Percentiles rank a stretch among this genome's conserved stretches.
Evolutionary conservation across 1,140 invertebrate genomes (phyloP).

Genomic region (Drosophila tristis): DNA sequence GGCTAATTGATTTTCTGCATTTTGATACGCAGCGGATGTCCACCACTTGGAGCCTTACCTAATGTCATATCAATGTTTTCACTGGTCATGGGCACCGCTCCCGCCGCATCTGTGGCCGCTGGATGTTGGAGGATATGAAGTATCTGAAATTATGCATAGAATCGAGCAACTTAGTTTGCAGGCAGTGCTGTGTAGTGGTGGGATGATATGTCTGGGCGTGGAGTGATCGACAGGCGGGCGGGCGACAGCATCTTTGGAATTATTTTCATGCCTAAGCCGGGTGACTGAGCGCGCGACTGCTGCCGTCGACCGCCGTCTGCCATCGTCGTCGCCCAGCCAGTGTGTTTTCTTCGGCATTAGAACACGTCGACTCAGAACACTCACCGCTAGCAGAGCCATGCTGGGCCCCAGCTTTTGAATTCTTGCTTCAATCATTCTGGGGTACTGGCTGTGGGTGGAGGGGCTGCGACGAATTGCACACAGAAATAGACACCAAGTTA

Average conservation of each 20-base stretch:
- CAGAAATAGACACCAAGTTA: constrained; percentile 40
- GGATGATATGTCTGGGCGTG: neutral
- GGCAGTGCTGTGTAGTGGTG: neutral
- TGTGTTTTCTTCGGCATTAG: constrained; percentile 12
- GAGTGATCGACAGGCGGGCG: neutral
- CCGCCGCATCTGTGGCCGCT: constrained; percentile 85
- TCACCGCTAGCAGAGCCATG: constrained; percentile 65
- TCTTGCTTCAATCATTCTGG: constrained; percentile 59
- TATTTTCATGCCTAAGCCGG: constrained; percentile 2
- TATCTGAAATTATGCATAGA: constrained; percentile 42
- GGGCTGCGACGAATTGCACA: constrained; percentile 34
- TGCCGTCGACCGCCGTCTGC: constrained; percentile 1
- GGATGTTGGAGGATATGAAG: constrained; percentile 56
- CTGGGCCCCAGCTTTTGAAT: constrained; percentile 62
- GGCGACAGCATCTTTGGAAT: too few species aligned
- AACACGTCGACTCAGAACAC: constrained; percentile 65
- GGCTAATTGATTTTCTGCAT: constrained; percentile 38
- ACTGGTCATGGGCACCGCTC: constrained; percentile 90
- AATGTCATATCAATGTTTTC: constrained; percentile 92
- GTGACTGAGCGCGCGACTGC: neutral
- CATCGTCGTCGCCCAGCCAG: too few species aligned
- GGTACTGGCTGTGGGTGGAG: constrained; percentile 32
- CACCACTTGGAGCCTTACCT: constrained; percentile 86
- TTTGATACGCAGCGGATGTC: constrained; percentile 4
- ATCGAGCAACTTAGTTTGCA: constrained; percentile 3